Base-by-base conservation (phyloP, 2,797 vertebrate species). In the Uromys caudimaculatus region DNA sequence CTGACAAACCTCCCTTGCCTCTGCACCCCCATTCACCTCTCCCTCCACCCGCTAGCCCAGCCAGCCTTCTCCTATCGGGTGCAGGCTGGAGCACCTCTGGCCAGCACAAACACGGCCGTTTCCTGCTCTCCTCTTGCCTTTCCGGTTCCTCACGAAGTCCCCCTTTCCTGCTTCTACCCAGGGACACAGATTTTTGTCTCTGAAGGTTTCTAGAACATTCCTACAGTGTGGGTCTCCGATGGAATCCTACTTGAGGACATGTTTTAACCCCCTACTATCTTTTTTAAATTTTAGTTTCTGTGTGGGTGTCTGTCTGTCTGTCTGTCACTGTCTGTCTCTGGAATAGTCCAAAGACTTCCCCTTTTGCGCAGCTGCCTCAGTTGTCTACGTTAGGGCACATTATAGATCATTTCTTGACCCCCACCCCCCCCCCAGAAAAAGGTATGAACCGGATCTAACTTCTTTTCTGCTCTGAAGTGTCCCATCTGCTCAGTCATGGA, bases 131-230 rank as follows among this genome's bases (percentile, higher is more conserved):
- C n/a, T 27, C 27, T 29, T n/a, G 86, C 52, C 50, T 88, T 92
- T 85, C 4, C 13, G 13, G 41, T 67, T 69, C 75, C 38, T 87
- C 82, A 11, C 2, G 10, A 12, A 84, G 24, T 69, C n/a, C 4
- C 60, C 54, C 64, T 92, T 87, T 83, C 67, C 56, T 71, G 35
- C 85, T 90, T 82, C 79, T 88, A 41, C 52, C 13, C 17, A 24
- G 64, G 71, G 35, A 47, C n/a, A 32, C 35, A 75, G 64, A 78
- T 73, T 89, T 89, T 91, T 35, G 35, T 94, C 44, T 84, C 86
- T 95, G 64, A 52, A 92, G 93, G 86, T 93, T 95, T 93, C 41
- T 94, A 58, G 91, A 83, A 75, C 79, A 58, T n/a, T 84, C 29
- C 29, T 41, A 93, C n/a, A 78, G 16, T 73, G 6, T 60, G 77